phyloP scores from a whole-genome alignment of 2,888 invertebrate species.

The Pollenia griseotomentosa region DNA sequence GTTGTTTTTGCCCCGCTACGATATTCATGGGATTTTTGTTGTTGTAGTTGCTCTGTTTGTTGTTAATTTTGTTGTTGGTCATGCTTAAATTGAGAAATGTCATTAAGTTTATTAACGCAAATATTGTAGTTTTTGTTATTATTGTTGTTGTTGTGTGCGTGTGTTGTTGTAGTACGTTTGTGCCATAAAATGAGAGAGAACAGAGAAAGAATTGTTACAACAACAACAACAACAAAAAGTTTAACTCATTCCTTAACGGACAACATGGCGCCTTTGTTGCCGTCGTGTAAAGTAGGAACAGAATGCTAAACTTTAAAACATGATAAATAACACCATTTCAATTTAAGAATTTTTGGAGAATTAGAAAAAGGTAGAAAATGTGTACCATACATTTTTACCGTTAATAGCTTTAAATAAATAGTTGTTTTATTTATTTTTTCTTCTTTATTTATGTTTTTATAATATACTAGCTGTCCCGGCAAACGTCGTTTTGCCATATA shows the following conservation, averaged over 20 bases:
- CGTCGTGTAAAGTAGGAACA: conserved; percentile 35
- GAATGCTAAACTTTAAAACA: conserved; percentile 16
- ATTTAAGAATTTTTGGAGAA: background rate
- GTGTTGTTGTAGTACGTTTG: background rate
- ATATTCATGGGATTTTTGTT: conserved; percentile 11
- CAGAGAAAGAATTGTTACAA: background rate
- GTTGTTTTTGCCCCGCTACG: conserved; percentile 33
- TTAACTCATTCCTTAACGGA: conserved; percentile 65
- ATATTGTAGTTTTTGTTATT: conserved; percentile 20
- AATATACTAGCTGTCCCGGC: no score
- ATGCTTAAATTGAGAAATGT: conserved; percentile 61
- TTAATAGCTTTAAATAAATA: no score
- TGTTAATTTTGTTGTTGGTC: conserved; percentile 52
- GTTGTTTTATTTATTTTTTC: no score
- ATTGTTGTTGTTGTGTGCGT: background rate
- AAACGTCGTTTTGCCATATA: no score
- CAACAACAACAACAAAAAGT: conserved; percentile 18
- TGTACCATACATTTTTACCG: no score
- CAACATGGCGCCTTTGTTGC: conserved; percentile 62
- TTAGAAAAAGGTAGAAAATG: no score
- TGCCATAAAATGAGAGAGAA: conserved; percentile 29
- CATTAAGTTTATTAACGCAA: conserved; percentile 41
- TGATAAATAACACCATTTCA: conserved; percentile 54
- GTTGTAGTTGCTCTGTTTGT: conserved; percentile 6
- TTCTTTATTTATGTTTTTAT: no score